Conservation (phyloP, 2,888 invertebrate species). For the Brenthis hecate region DNA sequence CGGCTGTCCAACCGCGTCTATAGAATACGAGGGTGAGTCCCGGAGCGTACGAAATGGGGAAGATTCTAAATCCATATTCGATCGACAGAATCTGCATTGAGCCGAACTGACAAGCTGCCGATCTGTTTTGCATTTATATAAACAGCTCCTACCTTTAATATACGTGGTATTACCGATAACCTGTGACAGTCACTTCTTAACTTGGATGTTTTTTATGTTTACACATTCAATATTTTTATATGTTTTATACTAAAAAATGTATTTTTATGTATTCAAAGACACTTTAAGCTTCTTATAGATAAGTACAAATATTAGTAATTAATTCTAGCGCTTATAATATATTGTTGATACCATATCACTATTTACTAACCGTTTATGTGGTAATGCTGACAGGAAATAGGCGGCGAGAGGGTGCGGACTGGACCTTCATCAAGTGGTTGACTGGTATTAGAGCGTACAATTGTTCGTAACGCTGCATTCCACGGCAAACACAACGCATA, state of each 20-base stretch:
- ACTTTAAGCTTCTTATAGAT: too few relatives aligned
- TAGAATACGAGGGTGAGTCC: conserved; percentile 65
- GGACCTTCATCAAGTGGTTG: conserved; percentile 81
- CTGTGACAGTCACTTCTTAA: conserved; percentile 47
- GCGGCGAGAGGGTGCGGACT: conserved; percentile 48
- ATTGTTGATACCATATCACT: conserved; percentile 36
- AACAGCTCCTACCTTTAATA: conserved; percentile 77
- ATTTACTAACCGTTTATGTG: conserved; percentile 42
- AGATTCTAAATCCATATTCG: conserved; percentile 80
- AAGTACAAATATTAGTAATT: background rate
- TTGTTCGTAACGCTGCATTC: conserved; percentile 76
- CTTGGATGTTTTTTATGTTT: conserved; percentile 11
- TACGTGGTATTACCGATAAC: conserved; percentile 51
- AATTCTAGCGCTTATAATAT: conserved; percentile 31
- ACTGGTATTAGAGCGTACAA: conserved; percentile 79
- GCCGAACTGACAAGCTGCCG: conserved; percentile 80
- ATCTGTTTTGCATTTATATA: conserved; percentile 83
- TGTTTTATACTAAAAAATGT: too few relatives aligned
- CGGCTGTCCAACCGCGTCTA: conserved; percentile 75
- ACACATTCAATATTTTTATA: too few relatives aligned
- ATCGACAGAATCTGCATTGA: conserved; percentile 77
- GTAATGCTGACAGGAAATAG: conserved; percentile 52
- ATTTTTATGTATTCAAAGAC: too few relatives aligned
- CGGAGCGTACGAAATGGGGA: conserved; percentile 66
- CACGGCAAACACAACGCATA: conserved; percentile 67